Evolutionary conservation across 2,888 invertebrate species (phyloP), one percentile per base, ranked within the genome.

Genomic region (Apotomis turbidana): DNA sequence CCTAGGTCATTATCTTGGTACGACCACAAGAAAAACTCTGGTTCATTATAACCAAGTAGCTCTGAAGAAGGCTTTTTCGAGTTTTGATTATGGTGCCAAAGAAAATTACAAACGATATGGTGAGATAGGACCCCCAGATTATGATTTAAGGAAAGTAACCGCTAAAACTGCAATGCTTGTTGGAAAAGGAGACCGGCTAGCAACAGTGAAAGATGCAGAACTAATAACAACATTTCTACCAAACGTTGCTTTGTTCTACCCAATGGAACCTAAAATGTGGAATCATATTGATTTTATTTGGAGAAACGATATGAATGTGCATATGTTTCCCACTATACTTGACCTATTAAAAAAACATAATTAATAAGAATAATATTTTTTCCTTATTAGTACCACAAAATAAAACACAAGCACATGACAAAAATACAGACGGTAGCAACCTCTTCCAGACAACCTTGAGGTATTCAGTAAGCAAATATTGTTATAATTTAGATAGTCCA

Each of bases 21-120:
- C 80, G 0, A 79, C 80, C n/a, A 81, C 83, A 0, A 76, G 78
- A 64, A 84, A 82, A 70, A 82, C 80, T 36, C 52, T 83, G 1
- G 41, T 77, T 3, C 83, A 85, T 76, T 83, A 78, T 52, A 76
- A 71, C 5, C 85, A 85, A 70, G 71, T 82, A 5, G 74, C 77
- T 2, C 52, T 60, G 1, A 70, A 74, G 0, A 80, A 74, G 27
- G 70, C 52, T 10, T 83, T 83, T 66, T 74, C 77, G 0, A 67
- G 73, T 1, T 76, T 68, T 49, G 74, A 76, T 58, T 69, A 76
- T 13, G 76, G 73, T 9, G 0, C 12, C 5, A 10, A 63, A 38
- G 58, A 59, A 10, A 72, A 68, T 15, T 5, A 12, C 12, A 54
- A 51, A 36, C 62, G 52, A 0, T 72, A 72, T 60, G 68, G 72